Evolutionary conservation across 2,113 vertebrate species (phyloP), one percentile per base, ranked within the genome.

Genomic region (Donacobius atricapilla): DNA sequence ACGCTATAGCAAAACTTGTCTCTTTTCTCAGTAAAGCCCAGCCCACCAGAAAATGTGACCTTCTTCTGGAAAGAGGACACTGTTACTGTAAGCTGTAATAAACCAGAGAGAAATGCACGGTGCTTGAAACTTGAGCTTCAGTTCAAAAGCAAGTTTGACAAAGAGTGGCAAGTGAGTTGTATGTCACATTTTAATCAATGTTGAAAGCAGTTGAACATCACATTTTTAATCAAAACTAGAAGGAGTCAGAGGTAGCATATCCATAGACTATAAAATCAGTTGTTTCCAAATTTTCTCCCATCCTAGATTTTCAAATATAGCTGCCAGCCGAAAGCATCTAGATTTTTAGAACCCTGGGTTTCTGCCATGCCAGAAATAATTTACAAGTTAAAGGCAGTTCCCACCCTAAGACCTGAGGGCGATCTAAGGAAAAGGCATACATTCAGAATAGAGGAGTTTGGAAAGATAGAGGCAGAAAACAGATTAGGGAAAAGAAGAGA

Each of bases 121-220:
- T 96, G 90, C 19, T 88, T 98, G 44, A n/a, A 3, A 28, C 92
- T 97, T 33, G 96, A 98, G 48, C n/a, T 97, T 71, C 97, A 98
- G 11, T 89, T 96, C 83, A 95, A 83, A 85, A 97, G 93, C 76
- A n/a, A 51, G 16, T 96, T 96, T 37, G 96, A 97, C 48, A 5
- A 64, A 13, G 47, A 63, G 17, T 98, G 97, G 98, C 95, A 97
- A 88, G 98, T 98, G 80, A 90, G 97, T 88, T 68, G 14, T 8
- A 72, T 2, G 7, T 79, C 7, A 17, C 8, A 24, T 72, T 84
- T 94, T 21, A 68, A 39, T 45, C 13, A 73, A 7, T 6, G 6
- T 4, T 69, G 54, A 30, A 68, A 85, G 12, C 66, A 85, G 91
- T 72, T 56, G 25, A 15, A 84, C 1, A 6, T 71, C 5, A 10